Conservation (phyloP, 64 coral and sea anemone species). For the Pocillopora damicornis region DNA sequence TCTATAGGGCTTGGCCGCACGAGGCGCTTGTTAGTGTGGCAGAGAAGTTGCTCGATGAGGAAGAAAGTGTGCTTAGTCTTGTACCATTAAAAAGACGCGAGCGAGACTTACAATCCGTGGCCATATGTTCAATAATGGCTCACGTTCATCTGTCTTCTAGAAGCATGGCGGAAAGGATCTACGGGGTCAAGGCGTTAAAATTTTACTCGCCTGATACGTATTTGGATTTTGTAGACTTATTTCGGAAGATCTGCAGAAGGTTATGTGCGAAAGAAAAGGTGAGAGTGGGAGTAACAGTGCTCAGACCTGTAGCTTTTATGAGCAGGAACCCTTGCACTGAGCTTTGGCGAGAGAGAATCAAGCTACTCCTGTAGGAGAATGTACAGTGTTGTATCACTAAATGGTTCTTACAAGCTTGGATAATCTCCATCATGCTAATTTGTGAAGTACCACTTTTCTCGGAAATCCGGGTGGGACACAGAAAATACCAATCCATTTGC, state of each 20-base stretch:
- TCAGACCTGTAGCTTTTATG: too few relatives aligned
- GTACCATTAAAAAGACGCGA: conserved; percentile 50
- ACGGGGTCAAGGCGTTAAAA: conserved; percentile 58
- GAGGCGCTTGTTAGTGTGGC: conserved; percentile 74
- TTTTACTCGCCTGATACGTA: conserved; percentile 78
- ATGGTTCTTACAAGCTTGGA: too few relatives aligned
- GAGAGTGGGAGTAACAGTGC: neutral
- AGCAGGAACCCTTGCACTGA: too few relatives aligned
- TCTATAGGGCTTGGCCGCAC: conserved; percentile 75
- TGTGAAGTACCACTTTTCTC: too few relatives aligned
- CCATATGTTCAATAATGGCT: conserved; percentile 90
- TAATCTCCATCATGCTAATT: too few relatives aligned
- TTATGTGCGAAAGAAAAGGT: conserved; percentile 89
- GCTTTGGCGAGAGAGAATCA: too few relatives aligned
- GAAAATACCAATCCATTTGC: too few relatives aligned
- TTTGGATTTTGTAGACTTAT: conserved; percentile 84
- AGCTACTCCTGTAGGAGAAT: too few relatives aligned
- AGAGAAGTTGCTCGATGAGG: conserved; percentile 50
- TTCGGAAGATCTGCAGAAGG: conserved; percentile 64
- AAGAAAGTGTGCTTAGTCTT: conserved; percentile 42
- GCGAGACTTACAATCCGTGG: conserved; percentile 34
- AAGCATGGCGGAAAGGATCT: conserved; percentile 57
- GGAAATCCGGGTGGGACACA: too few relatives aligned
- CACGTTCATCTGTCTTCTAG: conserved; percentile 83
- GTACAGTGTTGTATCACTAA: too few relatives aligned